Conservation (phyloP, 2,888 invertebrate species). For the Empis stercorea region DNA sequence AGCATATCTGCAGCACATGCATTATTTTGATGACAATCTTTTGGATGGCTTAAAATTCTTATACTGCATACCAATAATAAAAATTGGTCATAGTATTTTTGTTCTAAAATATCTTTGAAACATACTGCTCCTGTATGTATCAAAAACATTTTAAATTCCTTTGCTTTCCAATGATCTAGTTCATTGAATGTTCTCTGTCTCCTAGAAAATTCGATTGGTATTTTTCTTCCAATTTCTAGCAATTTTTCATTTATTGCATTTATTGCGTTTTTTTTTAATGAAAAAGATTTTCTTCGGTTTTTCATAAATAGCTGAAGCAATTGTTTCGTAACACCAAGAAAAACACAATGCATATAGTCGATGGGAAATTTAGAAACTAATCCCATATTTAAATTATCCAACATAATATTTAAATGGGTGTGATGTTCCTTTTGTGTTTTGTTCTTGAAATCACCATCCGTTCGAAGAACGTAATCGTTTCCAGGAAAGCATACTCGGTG, state of each 20-base stretch:
- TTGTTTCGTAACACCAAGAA: not conserved
- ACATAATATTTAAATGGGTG: not conserved
- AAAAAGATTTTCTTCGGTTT: not conserved
- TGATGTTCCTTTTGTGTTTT: not conserved
- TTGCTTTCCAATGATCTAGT: not conserved
- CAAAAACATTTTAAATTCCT: not conserved
- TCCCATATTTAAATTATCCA: not conserved
- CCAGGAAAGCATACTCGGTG: no score
- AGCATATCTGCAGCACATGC: not conserved
- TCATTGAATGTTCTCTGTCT: not conserved
- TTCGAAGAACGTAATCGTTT: no score
- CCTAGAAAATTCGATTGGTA: not conserved
- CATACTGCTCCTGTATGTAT: not conserved
- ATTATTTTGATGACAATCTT: not conserved
- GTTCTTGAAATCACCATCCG: not conserved
- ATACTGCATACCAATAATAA: not conserved
- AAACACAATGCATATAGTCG: not conserved
- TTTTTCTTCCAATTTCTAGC: not conserved
- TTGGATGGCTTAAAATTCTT: not conserved
- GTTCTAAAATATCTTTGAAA: not conserved
- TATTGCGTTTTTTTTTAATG: not conserved
- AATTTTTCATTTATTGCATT: not conserved
- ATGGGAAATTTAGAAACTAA: not conserved
- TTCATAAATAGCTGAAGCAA: not conserved
- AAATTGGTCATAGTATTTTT: not conserved